Base-by-base conservation (phyloP, 1,140 invertebrate species). In the Steinernema feltiae region DNA sequence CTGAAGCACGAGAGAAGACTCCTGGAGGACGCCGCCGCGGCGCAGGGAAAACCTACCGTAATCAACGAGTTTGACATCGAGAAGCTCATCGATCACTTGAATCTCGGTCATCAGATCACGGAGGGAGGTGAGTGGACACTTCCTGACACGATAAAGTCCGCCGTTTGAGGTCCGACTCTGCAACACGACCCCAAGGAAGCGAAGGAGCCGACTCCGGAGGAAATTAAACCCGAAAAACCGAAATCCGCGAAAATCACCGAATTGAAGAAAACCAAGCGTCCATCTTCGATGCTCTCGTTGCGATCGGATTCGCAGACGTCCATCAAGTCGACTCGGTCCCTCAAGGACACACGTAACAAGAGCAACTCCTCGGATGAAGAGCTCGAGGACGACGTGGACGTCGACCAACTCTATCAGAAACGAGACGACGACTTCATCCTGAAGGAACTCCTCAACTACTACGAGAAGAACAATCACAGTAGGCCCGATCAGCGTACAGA, bases 51-150 rank as follows among this genome's bases (percentile, higher is more conserved):
- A 27, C 15, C 53, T 63, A 63, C 12, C 12, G 53, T 63, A 17
- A 27, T 63, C 53, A 63, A 63, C 24, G 53, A 63, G 53, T 63
- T 63, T 27, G 53, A 63, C 24, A 27, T 63, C 24, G 53, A 63
- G 24, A 63, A 63, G 53, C 53, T 63, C 53, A 63, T 63, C 12
- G 53, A 63, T 27, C 53, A 63, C 24, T 21, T 63, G 12, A 63
- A 63, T 63, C 24, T 63, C 12, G 53, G 53, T 27, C 53, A 63
- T 27, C 53, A 63, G 53, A 63, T 63, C 53, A 63, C 53, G 3
- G 53, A 63, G 24, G 53, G 24, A 3, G 53, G 53, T 63, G 24
- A 3, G 53, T 41, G 7, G 18, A 41, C 18, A 41, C 35, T 27
- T 63, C 24, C 53, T 63, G 24, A 63, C 2, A 15, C n/a, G n/a